Evolutionary conservation across 2,797 vertebrate genomes (phyloP).

Genomic region (Cynopterus sphinx): DNA sequence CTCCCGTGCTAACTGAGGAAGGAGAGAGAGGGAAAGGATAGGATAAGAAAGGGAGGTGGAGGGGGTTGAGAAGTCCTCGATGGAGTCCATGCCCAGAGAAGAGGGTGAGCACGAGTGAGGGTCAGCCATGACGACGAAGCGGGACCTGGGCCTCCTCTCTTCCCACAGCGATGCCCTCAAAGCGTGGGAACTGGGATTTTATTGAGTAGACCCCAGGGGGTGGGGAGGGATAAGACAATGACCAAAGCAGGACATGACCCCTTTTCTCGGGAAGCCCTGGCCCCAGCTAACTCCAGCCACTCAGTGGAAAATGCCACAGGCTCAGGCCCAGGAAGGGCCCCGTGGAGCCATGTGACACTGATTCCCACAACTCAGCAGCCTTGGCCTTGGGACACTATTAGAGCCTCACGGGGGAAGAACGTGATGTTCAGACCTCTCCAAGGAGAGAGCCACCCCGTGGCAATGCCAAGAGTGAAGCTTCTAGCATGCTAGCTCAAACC

Average conservation of each 20-base stretch:
- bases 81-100: no score
- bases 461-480: not conserved
- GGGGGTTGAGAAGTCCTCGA: not conserved
- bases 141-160: no score
- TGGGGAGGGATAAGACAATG: not conserved
- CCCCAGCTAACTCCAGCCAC: not conserved
- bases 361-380: not conserved
- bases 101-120: fast-evolving
- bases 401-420: not conserved
- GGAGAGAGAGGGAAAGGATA: not conserved
- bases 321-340: not conserved
- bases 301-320: not conserved
- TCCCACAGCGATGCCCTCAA: not conserved
- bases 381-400: not conserved
- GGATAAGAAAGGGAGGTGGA: not conserved
- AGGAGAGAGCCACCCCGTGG: not conserved
- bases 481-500: not conserved
- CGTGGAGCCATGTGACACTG: not conserved
- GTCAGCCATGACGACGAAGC: not conserved
- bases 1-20: not conserved
- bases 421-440: not conserved
- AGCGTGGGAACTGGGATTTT: not conserved
- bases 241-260: not conserved
- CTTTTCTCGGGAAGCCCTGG: not conserved
- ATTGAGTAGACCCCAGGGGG: not conserved